Base-by-base conservation (phyloP, 2,797 vertebrate genomes). In the Cephalopachus bancanus region DNA sequence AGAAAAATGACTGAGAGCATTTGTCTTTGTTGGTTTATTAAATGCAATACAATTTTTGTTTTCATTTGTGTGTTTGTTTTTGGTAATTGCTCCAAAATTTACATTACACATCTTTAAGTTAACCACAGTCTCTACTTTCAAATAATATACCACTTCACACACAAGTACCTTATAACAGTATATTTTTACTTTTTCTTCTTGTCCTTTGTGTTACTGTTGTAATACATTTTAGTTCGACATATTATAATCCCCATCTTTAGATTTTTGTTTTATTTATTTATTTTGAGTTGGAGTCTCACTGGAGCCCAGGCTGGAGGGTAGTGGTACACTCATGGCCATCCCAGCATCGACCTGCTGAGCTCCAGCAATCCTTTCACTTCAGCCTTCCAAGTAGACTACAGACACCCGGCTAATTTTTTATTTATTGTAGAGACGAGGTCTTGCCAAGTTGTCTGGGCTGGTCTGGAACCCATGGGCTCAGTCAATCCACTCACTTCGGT, bases 151-250 rank as follows among this genome's bases (percentile, higher is more conserved):
- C 2, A n/a, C 12, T 95, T 86, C 22, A 28, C 30, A 71, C 62
- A 26, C 30, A 69, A 10, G 11, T 85, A 37, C 19, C 17, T 65
- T 74, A 28, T 0, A 17, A 69, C 14, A 93, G 24, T 57, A 14
- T 51, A 33, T 74, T 75, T 69, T 17, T 16, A 71, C 65, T 51
- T 69, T 19, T 55, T 37, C 19, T 49, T 24, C n/a, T 22, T 28
- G 69, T 62, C 10, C 26, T 62, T 87, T 89, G 53, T 44, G 60
- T 26, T 11, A 79, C 5, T 57, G 9, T 60, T 62, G 5, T 49
- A 64, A 95, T 97, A 59, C 20, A 75, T 49, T 89, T 89, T 60
- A 92, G 20, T 37, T 90, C 60, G 60, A 59, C 14, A 26, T 80
- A 20, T 91, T 55, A 76, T 19, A 76, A 95, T 87, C 2, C 19